Base-by-base conservation (phyloP, 1,140 invertebrate genomes). In the Ylistrum balloti region DNA sequence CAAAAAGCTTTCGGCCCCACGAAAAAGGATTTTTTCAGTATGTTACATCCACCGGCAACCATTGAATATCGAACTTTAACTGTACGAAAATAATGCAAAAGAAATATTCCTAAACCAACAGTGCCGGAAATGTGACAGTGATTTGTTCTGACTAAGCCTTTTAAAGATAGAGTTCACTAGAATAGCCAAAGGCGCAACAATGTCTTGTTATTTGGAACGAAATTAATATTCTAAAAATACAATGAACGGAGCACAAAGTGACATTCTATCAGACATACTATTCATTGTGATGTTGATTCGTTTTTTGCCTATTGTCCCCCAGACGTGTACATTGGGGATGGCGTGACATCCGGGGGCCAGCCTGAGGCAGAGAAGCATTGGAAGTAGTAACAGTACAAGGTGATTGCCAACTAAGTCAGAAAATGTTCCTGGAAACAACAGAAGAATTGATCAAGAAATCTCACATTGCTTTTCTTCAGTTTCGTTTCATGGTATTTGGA, bases 201-300 rank as follows among this genome's bases (percentile, higher is more conserved):
- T 45, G 9, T 13, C 5, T 7, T 38, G 35, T 22, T 48, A 74
- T 28, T 74, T 28, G 22, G 22, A 74, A 74, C 56, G 28, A 74
- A 74, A 74, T 74, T 74, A 74, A 74, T 74, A 74, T 74, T 74
- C 56, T 74, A 74, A 74, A 74, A 74, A 74, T 74, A 74, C 56
- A 28, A 74, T n/a, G 56, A 28, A 9, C n/a, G 56, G 56, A n/a
- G 9, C 56, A 74, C 56, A n/a, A n/a, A 28, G 9, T 74, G 56
- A 28, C 56, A 17, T 74, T 74, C 56, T 7, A 28, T 74, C 22
- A 28, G 56, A 74, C 56, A 28, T 74, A 5, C 9, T 28, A n/a
- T 28, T 28, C n/a, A 28, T 74, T 74, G 56, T 74, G n/a, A 74
- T 74, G 56, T 74, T 74, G n/a, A 74, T 74, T 74, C 22, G 56